phyloP scores from a whole-genome alignment of 1,140 invertebrate species.

The Pentalonia nigronervosa region DNA sequence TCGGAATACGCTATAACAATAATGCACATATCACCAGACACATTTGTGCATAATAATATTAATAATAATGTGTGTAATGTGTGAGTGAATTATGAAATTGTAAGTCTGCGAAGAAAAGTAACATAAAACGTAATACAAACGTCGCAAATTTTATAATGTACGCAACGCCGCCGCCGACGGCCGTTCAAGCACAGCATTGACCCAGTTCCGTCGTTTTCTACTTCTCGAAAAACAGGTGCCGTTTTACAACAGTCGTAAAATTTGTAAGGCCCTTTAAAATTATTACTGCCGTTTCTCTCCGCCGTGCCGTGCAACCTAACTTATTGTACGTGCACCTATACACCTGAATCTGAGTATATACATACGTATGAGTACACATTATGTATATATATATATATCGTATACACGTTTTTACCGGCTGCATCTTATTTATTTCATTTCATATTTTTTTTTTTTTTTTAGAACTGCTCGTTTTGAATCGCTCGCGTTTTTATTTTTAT shows the following conservation, averaged over 20 bases:
- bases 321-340: neutral
- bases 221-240: constrained; percentile 42
- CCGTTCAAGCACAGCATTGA: neutral
- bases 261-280: constrained; percentile 15
- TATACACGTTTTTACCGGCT: neutral
- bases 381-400: neutral
- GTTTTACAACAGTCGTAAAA: constrained; percentile 34
- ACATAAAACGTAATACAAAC: constrained; percentile 19
- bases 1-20: neutral
- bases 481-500: neutral
- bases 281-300: neutral
- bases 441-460: neutral
- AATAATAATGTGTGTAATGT: neutral
- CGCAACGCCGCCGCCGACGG: neutral
- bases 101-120: neutral
- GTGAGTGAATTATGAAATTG: neutral
- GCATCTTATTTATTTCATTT: neutral
- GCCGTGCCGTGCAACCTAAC: neutral
- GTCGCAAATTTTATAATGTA: neutral
- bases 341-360: neutral
- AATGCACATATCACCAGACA: neutral
- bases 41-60: neutral
- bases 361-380: neutral
- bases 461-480: neutral
- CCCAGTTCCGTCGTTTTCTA: constrained; percentile 28